Percentiles rank a stretch among this genome's conserved stretches.
These are phyloP conservation scores for Nothocercus julius DNA, from an alignment of 2,113 vertebrate genomes.

Conservation along the genomic window DNA sequence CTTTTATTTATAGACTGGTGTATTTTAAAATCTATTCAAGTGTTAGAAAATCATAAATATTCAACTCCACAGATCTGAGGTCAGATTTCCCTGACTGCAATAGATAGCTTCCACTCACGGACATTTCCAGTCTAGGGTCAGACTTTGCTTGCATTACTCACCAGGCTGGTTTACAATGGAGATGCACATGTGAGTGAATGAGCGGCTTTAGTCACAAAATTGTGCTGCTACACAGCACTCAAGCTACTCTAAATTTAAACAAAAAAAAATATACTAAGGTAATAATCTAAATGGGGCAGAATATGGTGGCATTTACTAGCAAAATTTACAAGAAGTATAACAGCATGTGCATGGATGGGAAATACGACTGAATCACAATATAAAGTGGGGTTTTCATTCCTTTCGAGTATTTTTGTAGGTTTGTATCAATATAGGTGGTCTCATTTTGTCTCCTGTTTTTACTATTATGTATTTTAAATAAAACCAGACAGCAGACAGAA, in stretches of 20 bases:
- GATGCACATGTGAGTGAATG: neutral
- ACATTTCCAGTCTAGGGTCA: neutral
- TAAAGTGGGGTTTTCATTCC: neutral
- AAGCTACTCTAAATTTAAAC: neutral
- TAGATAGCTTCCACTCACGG: neutral
- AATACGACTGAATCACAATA: neutral
- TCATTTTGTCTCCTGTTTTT: neutral
- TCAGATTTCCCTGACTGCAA: conserved; percentile 9
- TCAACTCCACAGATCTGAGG: neutral
- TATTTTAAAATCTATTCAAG: conserved; percentile 34
- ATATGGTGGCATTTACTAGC: neutral
- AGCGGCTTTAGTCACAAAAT: neutral
- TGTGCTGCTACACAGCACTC: neutral
- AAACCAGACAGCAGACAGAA: neutral
- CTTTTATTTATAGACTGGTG: conserved; percentile 22
- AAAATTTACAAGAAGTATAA: neutral
- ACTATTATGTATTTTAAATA: neutral
- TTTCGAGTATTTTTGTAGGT: neutral
- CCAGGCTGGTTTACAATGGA: neutral
- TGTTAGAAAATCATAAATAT: conserved; percentile 32
- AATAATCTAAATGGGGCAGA: neutral
- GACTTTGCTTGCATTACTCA: neutral
- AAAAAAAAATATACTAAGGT: neutral
- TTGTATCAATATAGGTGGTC: neutral
- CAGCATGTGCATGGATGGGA: accelerated